Base-by-base conservation (phyloP, 1,140 invertebrate species). In the Aphaenogaster floridana region DNA sequence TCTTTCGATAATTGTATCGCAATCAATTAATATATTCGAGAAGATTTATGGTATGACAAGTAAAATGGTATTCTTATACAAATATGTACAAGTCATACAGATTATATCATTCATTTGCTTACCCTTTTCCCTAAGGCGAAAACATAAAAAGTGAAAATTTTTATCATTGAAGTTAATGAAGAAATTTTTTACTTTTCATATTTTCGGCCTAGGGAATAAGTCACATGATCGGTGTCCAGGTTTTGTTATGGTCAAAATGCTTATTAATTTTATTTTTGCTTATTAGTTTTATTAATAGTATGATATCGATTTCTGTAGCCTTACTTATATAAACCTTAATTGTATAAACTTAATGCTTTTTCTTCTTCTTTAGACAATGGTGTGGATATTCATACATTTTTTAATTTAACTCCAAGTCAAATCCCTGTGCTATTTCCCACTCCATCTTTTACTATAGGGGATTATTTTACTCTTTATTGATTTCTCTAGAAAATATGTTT, bases 181-280 rank as follows among this genome's bases (percentile, higher is more conserved):
- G 11, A 61, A 61, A 15, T 61, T 61, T 28, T 15, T 61, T 5
- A 61, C 11, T 34, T 61, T 13, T 61, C 6, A 34, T 11, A 28
- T 61, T 61, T 61, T 21, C 59, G 1, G 0, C 28, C 2, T 34
- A 34, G 9, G 28, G 13, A 61, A 61, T 15, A 61, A 34, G 28
- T 61, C 11, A 61, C 9, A 28, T 15, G 59, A 34, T 34, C 28
- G 28, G 28, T 61, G 9, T 13, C 5, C 21, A 66, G 39, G 17
- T 57, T 28, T 57, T 57, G 8, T 57, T 57, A 57, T 57, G 54
- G 54, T 21, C 6, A 57, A 57, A 57, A 57, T 48, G 48, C 9
- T 48, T 57, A 57, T 57, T n/a, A 57, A 57, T 57, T 59, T 59
- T 59, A 59, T 59, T 59, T 59, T 34, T 61, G 11, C 59, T 61